Evolutionary conservation across 2,113 vertebrate genomes (phyloP), one percentile per base, ranked within the genome.

Genomic region (Rynchops niger): DNA sequence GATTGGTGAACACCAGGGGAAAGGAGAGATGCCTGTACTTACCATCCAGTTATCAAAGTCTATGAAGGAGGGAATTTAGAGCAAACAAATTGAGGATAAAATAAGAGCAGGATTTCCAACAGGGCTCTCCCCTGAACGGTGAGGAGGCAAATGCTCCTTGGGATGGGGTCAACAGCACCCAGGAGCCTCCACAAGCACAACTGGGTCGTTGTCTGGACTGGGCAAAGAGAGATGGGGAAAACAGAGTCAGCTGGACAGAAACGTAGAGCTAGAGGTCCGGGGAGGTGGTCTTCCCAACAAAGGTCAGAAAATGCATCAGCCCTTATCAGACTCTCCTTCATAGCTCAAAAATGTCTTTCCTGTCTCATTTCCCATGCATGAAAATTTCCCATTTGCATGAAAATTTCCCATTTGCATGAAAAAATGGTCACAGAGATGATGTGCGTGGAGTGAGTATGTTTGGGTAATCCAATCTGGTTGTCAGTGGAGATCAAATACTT

Each of bases 121-220:
- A 76, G 27, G 21, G 11, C 17, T 80, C 20, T 86, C 40, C 30
- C n/a, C 34, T 67, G 34, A 66, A 65, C 15, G 5, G 3, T 4
- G 1, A 88, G 36, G 20, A 58, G 26, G 15, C 8, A 66, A 95
- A 77, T 1, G 5, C 16, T 83, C 11, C n/a, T 36, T 0, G 0
- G 15, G 20, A 50, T 42, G 18, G 32, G 52, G 18, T 13, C 55
- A 70, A 20, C 1, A 9, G 53, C 58, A 69, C 7, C 40, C 5
- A 7, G 25, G 32, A 88, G 20, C 40, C 15, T 77, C 55, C 4
- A 4, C 34, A 91, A 53, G 12, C 7, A 67, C 50, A 78, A 4
- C 12, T 0, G 0, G 15, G 40, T 62, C 16, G 36, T 63, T 69
- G 15, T 38, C 58, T 1, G 4, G 21, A 18, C 36, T 69, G 40